Evolutionary conservation across 2,113 vertebrate genomes (phyloP).

Genomic region (Pitta sordida): DNA sequence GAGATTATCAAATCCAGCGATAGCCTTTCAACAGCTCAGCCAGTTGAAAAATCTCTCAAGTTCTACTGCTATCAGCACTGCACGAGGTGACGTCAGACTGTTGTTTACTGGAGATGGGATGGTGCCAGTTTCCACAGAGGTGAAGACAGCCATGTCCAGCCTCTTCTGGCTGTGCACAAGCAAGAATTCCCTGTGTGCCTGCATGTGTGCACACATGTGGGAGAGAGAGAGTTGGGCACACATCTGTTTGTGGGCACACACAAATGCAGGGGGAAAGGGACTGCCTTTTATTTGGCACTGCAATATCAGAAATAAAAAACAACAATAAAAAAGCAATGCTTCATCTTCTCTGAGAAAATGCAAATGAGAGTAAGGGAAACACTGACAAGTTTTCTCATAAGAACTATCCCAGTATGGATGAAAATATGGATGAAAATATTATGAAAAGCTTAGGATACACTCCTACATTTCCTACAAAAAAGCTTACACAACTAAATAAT

Average conservation of each 20-base stretch:
- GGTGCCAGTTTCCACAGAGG: slow-evolving; percentile 72
- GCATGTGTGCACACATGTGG: neutral
- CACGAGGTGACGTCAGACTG: slow-evolving; percentile 63
- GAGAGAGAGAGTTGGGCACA: neutral
- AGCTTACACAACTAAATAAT: neutral
- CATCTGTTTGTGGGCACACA: neutral
- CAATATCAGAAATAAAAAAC: neutral
- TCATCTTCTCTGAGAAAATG: neutral
- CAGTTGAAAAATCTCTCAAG: slow-evolving; percentile 57
- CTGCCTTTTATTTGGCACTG: slow-evolving; percentile 20
- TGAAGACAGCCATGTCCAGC: slow-evolving; percentile 60
- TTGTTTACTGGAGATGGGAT: slow-evolving; percentile 71
- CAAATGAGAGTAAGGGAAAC: neutral
- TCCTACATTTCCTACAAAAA: neutral
- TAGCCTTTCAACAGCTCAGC: slow-evolving; percentile 60
- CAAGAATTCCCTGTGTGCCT: slow-evolving; percentile 47
- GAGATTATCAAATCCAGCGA: slow-evolving; percentile 63
- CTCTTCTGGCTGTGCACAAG: slow-evolving; percentile 29
- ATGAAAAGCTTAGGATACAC: neutral
- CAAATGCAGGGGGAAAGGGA: accelerated
- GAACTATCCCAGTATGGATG: neutral
- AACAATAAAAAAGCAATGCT: neutral
- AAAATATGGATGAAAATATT: neutral
- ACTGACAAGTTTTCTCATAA: neutral
- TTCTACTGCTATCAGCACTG: slow-evolving; percentile 35